These are phyloP conservation scores for Monochamus saltuarius DNA, from an alignment of 1,140 invertebrate species.

Conservation along the genomic window DNA sequence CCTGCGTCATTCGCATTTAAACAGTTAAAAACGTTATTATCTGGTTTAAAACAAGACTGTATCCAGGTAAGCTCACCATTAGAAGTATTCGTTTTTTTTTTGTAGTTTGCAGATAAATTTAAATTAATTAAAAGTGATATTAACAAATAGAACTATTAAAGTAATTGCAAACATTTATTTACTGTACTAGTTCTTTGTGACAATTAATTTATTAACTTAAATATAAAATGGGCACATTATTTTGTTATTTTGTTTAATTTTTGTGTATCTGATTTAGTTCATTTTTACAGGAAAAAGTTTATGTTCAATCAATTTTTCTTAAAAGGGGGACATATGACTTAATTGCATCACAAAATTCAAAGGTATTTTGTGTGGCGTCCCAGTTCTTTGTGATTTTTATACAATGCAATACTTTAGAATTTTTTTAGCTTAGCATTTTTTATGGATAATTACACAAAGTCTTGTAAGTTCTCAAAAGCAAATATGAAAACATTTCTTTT, in stretches of 20 bases:
- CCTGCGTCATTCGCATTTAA: conserved; percentile 55
- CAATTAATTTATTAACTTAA: too few relatives aligned
- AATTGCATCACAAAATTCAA: conserved; percentile 12
- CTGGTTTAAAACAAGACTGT: conserved; percentile 43
- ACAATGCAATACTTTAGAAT: neutral
- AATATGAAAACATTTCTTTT: too few relatives aligned
- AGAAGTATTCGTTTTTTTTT: neutral
- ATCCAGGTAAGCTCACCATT: conserved; percentile 36
- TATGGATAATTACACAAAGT: neutral
- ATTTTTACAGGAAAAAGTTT: too few relatives aligned
- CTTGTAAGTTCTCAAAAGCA: too few relatives aligned
- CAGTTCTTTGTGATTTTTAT: conserved; percentile 2
- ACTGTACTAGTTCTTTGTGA: too few relatives aligned
- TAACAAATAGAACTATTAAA: neutral
- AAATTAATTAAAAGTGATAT: conserved; percentile 1
- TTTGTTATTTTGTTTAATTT: too few relatives aligned
- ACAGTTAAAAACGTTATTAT: conserved; percentile 43
- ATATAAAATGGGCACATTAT: too few relatives aligned
- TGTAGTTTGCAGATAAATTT: neutral
- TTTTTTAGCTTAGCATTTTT: neutral
- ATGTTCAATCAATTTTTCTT: neutral
- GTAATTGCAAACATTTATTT: too few relatives aligned
- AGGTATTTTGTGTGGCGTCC: conserved; percentile 15
- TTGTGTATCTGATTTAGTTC: too few relatives aligned
- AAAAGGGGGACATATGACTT: conserved; percentile 19